Conservation (phyloP, 2,797 vertebrate species). For the Mormyrops attenuatus region DNA sequence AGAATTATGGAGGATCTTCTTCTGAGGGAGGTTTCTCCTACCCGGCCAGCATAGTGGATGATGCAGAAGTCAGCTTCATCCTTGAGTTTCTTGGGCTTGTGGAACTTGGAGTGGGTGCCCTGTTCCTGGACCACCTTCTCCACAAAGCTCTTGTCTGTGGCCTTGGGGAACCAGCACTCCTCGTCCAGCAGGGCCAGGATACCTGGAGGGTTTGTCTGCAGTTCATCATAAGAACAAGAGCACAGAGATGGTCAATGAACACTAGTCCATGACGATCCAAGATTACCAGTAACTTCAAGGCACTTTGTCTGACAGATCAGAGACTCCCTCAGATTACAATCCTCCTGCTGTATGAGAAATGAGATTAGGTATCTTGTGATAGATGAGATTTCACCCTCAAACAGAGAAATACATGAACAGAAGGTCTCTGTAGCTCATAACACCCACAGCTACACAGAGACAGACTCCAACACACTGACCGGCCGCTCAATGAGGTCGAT, state of each 20-base stretch:
- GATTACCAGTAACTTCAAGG: neutral
- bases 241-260: neutral
- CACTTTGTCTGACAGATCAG: neutral
- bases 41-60: constrained; percentile 94
- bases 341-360: neutral
- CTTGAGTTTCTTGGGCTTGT: constrained; percentile 91
- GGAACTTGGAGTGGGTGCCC: constrained; percentile 92
- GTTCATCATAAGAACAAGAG: neutral
- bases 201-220: constrained; percentile 77
- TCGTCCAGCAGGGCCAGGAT: constrained; percentile 92
- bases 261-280: neutral
- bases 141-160: constrained; percentile 96
- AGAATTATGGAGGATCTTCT: neutral
- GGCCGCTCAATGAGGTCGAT: constrained; percentile 77
- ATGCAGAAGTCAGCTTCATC: constrained; percentile 95
- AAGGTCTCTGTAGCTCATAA: neutral
- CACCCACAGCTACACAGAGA: neutral
- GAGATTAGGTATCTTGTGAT: neutral
- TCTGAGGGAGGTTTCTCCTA: constrained; percentile 41
- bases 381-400: neutral
- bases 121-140: constrained; percentile 94
- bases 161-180: constrained; percentile 98
- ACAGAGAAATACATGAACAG: neutral
- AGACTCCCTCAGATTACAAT: neutral
- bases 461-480: neutral